These are phyloP conservation scores for Lasiurus cinereus DNA, from an alignment of 2,113 vertebrate species.

Conservation along the genomic window DNA sequence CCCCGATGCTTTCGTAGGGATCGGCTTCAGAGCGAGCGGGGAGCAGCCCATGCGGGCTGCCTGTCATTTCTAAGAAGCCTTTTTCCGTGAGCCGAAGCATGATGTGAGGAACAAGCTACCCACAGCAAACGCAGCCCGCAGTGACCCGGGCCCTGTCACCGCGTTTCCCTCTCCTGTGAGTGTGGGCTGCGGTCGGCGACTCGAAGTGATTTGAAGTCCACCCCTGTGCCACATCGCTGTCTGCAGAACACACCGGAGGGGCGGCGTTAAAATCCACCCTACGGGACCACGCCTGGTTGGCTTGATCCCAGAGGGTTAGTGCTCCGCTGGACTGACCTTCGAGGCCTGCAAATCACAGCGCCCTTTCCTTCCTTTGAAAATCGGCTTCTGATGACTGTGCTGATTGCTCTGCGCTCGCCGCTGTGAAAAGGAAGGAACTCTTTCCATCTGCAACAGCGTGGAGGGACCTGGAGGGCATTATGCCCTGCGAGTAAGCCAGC, in stretches of 20 bases:
- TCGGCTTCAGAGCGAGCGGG: slow-evolving; percentile 63
- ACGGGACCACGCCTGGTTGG: background rate
- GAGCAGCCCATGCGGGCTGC: slow-evolving; percentile 72
- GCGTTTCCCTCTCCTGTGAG: slow-evolving; percentile 50
- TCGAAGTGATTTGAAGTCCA: slow-evolving; percentile 55
- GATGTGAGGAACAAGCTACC: slow-evolving; percentile 76
- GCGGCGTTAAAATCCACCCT: slow-evolving; percentile 26
- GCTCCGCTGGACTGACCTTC: background rate
- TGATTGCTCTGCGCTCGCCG: too few species aligned
- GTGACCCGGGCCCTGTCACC: slow-evolving; percentile 60
- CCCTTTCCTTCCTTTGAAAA: slow-evolving; percentile 62
- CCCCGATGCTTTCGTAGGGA: slow-evolving; percentile 67
- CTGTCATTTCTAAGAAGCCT: slow-evolving; percentile 75
- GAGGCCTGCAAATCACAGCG: slow-evolving; percentile 14
- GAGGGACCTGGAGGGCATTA: too few species aligned
- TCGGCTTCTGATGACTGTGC: slow-evolving; percentile 27
- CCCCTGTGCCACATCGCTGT: slow-evolving; percentile 26
- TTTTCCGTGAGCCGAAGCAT: slow-evolving; percentile 75
- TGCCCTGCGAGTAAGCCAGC: too few species aligned
- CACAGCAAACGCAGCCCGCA: slow-evolving; percentile 52
- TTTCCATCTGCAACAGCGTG: too few species aligned
- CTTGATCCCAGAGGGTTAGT: slow-evolving; percentile 53
- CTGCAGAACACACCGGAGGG: slow-evolving; percentile 44
- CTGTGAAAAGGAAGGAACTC: too few species aligned
- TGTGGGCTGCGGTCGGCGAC: slow-evolving; percentile 47